These are phyloP conservation scores for Acanthis flammea DNA, from an alignment of 2,797 vertebrate species.

Conservation along the genomic window DNA sequence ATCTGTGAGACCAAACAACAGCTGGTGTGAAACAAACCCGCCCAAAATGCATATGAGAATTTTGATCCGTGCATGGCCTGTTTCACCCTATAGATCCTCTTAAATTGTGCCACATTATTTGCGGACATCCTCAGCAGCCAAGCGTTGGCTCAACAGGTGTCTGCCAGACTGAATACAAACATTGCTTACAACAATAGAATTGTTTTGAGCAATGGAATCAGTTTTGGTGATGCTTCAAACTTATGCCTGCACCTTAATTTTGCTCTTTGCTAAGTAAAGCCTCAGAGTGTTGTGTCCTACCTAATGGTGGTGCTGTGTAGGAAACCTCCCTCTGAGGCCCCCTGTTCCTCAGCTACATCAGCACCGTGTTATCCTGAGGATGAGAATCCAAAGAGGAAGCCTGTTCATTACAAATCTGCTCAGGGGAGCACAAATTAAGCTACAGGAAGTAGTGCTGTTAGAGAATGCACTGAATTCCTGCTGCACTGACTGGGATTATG, in stretches of 20 bases:
- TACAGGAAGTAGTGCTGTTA: neutral
- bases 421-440: neutral
- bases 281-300: neutral
- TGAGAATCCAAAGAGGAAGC: neutral
- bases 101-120: neutral
- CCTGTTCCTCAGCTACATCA: neutral
- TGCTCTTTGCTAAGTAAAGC: neutral
- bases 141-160: neutral
- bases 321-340: neutral
- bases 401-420: neutral
- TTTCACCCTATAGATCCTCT: neutral
- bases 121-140: accelerated
- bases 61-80: accelerated
- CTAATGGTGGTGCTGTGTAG: neutral
- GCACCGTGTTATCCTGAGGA: neutral
- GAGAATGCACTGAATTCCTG: neutral
- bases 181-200: neutral
- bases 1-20: neutral
- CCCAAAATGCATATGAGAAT: neutral
- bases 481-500: accelerated
- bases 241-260: neutral
- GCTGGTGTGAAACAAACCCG: neutral
- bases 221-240: neutral
- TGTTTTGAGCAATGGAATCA: neutral
- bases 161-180: neutral